These are phyloP conservation scores for Tridacna gigas DNA, from an alignment of 2,888 invertebrate species.

Conservation along the genomic window DNA sequence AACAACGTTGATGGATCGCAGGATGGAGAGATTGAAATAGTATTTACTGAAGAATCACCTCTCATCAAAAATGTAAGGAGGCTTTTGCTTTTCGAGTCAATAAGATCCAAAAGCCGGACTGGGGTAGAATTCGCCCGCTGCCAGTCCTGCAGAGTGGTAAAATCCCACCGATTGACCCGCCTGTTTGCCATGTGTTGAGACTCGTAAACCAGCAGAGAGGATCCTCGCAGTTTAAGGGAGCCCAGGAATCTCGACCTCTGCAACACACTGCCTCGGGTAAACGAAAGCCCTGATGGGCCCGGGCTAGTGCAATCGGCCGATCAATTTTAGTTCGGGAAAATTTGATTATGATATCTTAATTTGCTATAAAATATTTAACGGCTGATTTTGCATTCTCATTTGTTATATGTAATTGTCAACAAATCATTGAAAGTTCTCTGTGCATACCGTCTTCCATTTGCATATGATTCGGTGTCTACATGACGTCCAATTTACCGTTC, in stretches of 20 bases:
- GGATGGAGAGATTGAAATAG: conserved; percentile 48
- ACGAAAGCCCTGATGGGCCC: no score
- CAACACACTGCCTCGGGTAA: no score
- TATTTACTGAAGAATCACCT: conserved; percentile 46
- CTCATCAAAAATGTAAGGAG: conserved; percentile 47
- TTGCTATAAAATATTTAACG: no score
- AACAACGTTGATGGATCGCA: conserved; percentile 68
- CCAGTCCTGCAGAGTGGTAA: not conserved
- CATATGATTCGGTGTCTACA: no score
- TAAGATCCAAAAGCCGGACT: not conserved
- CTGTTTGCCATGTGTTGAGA: not conserved
- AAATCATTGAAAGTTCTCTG: no score
- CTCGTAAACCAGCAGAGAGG: not conserved
- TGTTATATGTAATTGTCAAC: no score
- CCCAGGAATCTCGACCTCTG: not conserved
- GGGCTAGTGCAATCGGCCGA: no score
- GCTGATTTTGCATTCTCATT: no score
- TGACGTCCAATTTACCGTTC: no score
- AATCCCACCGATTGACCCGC: not conserved
- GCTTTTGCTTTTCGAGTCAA: conserved; percentile 26
- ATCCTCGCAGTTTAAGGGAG: not conserved
- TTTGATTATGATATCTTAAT: not conserved
- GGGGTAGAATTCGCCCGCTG: not conserved
- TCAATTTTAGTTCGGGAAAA: not conserved
- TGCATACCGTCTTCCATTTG: no score